Conservation (phyloP, 2,888 invertebrate species). For the Macrosoma leucophasiata region DNA sequence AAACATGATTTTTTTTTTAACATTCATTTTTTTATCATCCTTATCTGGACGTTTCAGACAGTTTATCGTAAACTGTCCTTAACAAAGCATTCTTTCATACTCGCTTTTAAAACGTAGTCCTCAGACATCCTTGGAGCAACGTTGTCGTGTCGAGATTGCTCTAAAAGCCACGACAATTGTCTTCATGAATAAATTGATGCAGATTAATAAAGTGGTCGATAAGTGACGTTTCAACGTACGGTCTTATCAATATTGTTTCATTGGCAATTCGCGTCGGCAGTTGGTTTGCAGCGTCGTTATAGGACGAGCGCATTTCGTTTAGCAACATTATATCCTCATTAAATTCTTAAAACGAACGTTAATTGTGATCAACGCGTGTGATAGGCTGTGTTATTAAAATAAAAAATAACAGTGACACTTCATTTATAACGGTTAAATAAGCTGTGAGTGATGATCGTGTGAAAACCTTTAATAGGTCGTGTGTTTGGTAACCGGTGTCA, state of each 20-base stretch:
- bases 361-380: conserved; percentile 4
- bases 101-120: too few species aligned
- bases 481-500: conserved; percentile 26
- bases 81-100: too few species aligned
- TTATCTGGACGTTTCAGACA: too few species aligned
- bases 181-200: conserved; percentile 66
- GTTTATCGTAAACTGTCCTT: too few species aligned
- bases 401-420: too few species aligned
- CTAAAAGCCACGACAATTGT: conserved; percentile 51
- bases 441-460: conserved; percentile 32
- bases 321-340: too few species aligned
- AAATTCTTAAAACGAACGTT: background rate
- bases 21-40: too few species aligned
- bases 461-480: conserved; percentile 27
- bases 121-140: background rate
- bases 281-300: conserved; percentile 44
- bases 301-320: conserved; percentile 43
- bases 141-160: too few species aligned
- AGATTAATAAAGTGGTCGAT: conserved; percentile 67
- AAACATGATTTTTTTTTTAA: too few species aligned
- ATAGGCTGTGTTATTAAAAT: conserved; percentile 17
- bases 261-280: conserved; percentile 52
- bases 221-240: conserved; percentile 46
- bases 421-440: conserved; percentile 22
- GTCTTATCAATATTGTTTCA: conserved; percentile 64